Percentiles rank a stretch among this genome's conserved stretches.
These are phyloP conservation scores for Poeciliopsis retropinna DNA, from an alignment of 2,113 vertebrate species.

Conservation along the genomic window DNA sequence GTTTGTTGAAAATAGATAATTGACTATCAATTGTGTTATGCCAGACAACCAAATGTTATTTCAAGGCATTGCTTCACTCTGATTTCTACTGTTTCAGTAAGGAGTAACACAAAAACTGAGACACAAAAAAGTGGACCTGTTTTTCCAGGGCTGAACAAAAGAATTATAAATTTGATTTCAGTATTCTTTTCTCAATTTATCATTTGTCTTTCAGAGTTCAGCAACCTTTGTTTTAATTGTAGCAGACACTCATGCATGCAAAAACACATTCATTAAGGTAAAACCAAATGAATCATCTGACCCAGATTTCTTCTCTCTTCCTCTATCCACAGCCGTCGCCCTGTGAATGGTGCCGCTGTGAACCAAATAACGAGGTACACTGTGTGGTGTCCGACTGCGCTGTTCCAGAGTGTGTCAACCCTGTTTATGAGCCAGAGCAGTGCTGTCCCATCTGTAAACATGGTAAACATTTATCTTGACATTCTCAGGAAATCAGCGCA, in stretches of 20 bases:
- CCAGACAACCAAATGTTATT: neutral
- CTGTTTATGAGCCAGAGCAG: constrained; percentile 98
- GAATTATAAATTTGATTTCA: neutral
- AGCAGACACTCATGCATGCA: neutral
- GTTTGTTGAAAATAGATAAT: neutral
- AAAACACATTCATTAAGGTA: constrained; percentile 2
- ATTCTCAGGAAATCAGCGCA: constrained; percentile 17
- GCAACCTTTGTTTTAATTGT: neutral
- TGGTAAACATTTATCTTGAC: constrained; percentile 84
- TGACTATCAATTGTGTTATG: neutral
- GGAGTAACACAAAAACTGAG: neutral
- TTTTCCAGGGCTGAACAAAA: neutral
- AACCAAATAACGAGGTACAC: constrained; percentile 99
- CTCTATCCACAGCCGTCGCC: constrained; percentile 79
- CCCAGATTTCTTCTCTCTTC: constrained; percentile 55
- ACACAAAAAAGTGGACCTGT: neutral
- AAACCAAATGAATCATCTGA: constrained; percentile 54
- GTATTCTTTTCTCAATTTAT: neutral
- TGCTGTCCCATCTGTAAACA: constrained; percentile 99
- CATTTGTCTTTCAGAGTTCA: neutral
- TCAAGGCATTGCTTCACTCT: neutral
- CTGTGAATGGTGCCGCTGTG: constrained; percentile 99
- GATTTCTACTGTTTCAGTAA: neutral
- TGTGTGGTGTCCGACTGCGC: constrained; percentile 99
- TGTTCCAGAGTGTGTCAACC: constrained; percentile 98